Percentiles rank a stretch among this genome's conserved stretches.
Conservation (phyloP, 2,113 vertebrate genomes). For the Mesembrinibis cayennensis region DNA sequence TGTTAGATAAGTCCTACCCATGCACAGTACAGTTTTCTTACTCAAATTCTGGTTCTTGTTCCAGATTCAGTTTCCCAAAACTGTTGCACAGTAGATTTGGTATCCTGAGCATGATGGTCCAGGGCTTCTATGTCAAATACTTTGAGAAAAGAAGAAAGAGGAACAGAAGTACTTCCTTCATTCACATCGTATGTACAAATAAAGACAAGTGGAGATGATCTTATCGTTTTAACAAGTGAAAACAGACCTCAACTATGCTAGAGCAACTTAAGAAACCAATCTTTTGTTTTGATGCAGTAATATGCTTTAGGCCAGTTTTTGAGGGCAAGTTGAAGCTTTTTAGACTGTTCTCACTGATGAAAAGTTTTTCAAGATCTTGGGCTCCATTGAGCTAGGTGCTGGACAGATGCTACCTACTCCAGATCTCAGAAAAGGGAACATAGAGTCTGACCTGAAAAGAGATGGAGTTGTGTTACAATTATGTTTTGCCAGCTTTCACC, state of each 20-base stretch:
- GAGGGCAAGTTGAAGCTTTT: background rate
- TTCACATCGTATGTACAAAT: background rate
- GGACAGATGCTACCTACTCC: background rate
- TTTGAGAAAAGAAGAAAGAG: slow-evolving; percentile 21
- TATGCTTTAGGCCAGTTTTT: background rate
- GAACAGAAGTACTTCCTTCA: background rate
- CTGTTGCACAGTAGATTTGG: background rate
- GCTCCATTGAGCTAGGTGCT: background rate
- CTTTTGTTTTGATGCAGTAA: background rate
- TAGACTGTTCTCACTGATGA: background rate
- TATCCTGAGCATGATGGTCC: background rate
- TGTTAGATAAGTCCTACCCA: background rate
- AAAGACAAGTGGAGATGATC: slow-evolving; percentile 19
- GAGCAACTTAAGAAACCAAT: background rate
- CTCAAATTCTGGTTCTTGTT: background rate
- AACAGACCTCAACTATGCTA: slow-evolving; percentile 21
- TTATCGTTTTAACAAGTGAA: slow-evolving; percentile 25
- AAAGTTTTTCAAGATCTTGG: background rate
- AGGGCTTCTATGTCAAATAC: slow-evolving; percentile 9
- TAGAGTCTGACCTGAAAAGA: background rate
- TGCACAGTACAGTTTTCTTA: background rate
- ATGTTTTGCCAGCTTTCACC: background rate
- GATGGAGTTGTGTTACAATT: background rate
- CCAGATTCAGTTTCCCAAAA: background rate
- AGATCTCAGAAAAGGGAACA: background rate